phyloP scores from a whole-genome alignment of 2,888 invertebrate genomes.

The Eristalis tenax region DNA sequence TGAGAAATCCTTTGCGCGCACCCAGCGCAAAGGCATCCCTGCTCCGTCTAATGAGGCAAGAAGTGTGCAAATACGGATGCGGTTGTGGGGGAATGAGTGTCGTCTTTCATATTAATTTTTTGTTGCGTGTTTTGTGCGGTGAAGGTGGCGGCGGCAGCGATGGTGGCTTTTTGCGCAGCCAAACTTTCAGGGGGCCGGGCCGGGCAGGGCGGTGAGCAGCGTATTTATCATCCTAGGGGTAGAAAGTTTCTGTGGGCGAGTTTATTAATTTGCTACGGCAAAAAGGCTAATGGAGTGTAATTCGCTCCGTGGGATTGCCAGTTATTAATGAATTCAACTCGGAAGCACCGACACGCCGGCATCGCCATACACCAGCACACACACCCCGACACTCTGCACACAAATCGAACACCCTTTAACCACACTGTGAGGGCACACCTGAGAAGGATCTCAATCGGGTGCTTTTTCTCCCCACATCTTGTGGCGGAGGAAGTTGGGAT shows the following conservation, averaged over 20 bases:
- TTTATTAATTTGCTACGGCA: constrained; percentile 62
- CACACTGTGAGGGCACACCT: not conserved
- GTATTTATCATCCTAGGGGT: constrained; percentile 27
- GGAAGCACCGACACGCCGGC: not conserved
- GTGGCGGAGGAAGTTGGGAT: not conserved
- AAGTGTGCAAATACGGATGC: constrained; percentile 27
- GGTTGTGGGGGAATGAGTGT: constrained; percentile 28
- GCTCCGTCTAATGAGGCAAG: constrained; percentile 36
- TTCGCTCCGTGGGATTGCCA: constrained; percentile 38
- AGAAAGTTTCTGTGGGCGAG: constrained; percentile 47
- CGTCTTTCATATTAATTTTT: constrained; percentile 18
- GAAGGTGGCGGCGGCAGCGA: not conserved
- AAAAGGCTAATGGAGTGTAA: constrained; percentile 60
- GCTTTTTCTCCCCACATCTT: not conserved
- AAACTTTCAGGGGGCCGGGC: constrained; percentile 5
- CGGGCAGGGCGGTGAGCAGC: not conserved
- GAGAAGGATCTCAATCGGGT: not conserved
- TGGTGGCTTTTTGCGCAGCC: constrained; percentile 8
- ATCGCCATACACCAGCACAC: too few species aligned
- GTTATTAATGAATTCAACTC: constrained; percentile 45
- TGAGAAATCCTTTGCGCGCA: constrained; percentile 22
- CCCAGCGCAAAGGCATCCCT: not conserved
- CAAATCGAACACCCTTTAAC: not conserved
- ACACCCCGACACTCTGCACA: not conserved
- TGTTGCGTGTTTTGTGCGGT: not conserved